phyloP scores from a whole-genome alignment of 2,888 invertebrate genomes.

The Tetragnatha montana region DNA sequence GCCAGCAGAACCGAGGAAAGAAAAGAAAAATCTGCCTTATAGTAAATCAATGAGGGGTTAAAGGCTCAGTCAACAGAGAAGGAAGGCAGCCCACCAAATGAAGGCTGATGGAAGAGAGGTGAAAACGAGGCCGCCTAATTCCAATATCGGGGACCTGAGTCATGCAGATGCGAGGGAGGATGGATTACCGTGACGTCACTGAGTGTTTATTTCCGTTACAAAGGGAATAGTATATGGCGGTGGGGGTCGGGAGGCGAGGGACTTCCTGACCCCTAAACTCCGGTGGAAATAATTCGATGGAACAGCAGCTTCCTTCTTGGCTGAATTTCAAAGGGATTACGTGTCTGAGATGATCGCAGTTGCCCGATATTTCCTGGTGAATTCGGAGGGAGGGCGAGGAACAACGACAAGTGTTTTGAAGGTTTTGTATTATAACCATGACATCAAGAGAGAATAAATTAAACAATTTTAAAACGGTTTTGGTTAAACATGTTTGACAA shows the following conservation, averaged over 20 bases:
- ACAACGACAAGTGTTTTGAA: too few species aligned
- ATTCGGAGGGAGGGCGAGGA: too few species aligned
- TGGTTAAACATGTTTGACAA: too few species aligned
- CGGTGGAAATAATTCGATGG: neutral
- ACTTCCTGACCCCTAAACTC: neutral
- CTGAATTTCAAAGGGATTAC: neutral
- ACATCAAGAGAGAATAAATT: too few species aligned
- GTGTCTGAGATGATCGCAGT: neutral
- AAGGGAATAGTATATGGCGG: slow-evolving; percentile 34
- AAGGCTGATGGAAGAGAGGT: slow-evolving; percentile 38
- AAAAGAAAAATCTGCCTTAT: slow-evolving; percentile 22
- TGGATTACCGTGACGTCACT: slow-evolving; percentile 54
- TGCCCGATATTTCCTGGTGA: too few species aligned
- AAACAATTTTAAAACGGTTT: too few species aligned
- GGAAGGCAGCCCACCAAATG: slow-evolving; percentile 30
- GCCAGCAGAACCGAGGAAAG: neutral
- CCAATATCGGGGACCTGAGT: slow-evolving; percentile 22
- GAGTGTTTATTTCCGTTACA: slow-evolving; percentile 36
- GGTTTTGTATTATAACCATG: too few species aligned
- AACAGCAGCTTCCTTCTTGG: neutral
- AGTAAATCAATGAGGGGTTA: slow-evolving; percentile 55
- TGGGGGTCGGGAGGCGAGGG: neutral
- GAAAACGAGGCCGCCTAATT: slow-evolving; percentile 11
- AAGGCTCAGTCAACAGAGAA: slow-evolving; percentile 39
- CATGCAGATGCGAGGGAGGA: slow-evolving; percentile 40